phyloP scores from a whole-genome alignment of 2,888 invertebrate genomes.

The Alsophila aescularia region DNA sequence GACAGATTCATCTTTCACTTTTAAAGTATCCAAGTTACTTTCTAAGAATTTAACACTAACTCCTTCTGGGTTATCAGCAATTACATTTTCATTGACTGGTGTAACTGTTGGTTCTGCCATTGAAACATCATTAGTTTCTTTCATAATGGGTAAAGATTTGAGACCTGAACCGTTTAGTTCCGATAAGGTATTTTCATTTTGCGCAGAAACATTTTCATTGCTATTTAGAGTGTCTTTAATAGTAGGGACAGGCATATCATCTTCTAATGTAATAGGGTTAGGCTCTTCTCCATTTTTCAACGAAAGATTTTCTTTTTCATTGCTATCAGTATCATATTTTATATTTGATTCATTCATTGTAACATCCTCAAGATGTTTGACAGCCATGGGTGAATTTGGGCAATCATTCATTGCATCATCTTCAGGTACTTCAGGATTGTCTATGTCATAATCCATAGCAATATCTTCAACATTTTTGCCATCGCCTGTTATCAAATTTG shows the following conservation, averaged over 20 bases:
- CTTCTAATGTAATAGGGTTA: background rate
- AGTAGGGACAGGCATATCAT: background rate
- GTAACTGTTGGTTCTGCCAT: background rate
- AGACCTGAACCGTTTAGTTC: background rate
- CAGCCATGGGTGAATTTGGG: background rate
- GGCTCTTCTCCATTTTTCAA: background rate
- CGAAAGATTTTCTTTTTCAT: background rate
- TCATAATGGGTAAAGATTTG: background rate
- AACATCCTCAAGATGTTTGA: background rate
- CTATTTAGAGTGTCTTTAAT: background rate
- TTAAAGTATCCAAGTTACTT: background rate
- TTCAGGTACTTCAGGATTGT: background rate
- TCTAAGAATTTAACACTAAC: background rate
- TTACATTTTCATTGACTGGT: background rate
- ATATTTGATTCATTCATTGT: background rate
- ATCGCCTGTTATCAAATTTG: too few species aligned
- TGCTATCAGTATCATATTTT: background rate
- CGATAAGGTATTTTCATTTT: background rate
- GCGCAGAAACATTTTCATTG: background rate
- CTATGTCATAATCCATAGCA: background rate
- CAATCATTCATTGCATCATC: background rate
- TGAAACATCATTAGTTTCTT: background rate
- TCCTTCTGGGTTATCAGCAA: background rate
- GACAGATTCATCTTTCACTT: background rate
- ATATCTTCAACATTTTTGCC: background rate